Percentiles rank a stretch among this genome's conserved stretches.
Conservation (phyloP, 2,888 invertebrate species). For the Coenonympha glycerion region DNA sequence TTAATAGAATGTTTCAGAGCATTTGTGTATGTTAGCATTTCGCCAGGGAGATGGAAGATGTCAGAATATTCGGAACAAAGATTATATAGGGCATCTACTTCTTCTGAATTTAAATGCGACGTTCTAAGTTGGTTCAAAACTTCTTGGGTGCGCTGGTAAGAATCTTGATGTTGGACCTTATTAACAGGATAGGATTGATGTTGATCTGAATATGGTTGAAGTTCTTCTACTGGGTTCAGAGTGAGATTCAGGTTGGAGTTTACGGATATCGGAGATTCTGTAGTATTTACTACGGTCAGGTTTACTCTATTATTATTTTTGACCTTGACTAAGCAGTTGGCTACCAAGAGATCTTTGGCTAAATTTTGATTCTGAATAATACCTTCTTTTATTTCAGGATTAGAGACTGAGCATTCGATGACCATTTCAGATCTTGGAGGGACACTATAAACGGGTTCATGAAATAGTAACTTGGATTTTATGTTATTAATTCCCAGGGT, state of each 20-base stretch:
- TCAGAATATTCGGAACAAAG: no score
- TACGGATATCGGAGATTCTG: conserved; percentile 10
- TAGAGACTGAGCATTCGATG: conserved; percentile 20
- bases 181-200: no score
- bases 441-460: conserved; percentile 18
- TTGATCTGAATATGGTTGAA: no score
- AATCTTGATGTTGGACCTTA: no score
- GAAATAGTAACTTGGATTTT: conserved; percentile 3
- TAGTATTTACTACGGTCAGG: conserved; percentile 13
- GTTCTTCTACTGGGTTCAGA: no score
- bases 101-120: no score
- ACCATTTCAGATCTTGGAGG: conserved; percentile 18
- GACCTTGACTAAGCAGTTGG: conserved; percentile 13
- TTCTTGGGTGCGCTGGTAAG: no score
- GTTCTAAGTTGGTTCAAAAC: no score
- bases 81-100: no score
- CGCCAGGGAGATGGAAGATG: no score
- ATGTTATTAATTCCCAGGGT: conserved; percentile 3
- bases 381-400: conserved; percentile 20
- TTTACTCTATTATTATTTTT: conserved; percentile 11
- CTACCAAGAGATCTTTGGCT: conserved; percentile 5
- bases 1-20: no score
- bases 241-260: conserved; percentile 10
- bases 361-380: conserved; percentile 9
- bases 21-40: no score